Conservation (phyloP, 2,888 invertebrate species). For the Lasioglossum morio region DNA sequence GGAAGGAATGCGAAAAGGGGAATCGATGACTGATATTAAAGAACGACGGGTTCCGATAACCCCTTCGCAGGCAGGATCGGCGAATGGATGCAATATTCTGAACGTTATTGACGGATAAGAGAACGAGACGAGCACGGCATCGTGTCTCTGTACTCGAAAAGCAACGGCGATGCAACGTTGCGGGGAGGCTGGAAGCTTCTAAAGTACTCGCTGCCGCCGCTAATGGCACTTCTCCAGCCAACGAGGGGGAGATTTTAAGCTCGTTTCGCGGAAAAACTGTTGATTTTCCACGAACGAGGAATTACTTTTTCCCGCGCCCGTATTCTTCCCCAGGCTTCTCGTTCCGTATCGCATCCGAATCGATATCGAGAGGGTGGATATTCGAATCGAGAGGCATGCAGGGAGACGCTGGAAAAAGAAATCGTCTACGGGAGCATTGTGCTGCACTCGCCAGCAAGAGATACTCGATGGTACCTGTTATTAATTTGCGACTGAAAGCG, state of each 20-base stretch:
- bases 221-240: slow-evolving; percentile 78
- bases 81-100: slow-evolving; percentile 70
- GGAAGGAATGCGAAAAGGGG: not conserved
- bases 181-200: slow-evolving; percentile 76
- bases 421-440: not conserved
- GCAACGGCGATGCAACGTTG: slow-evolving; percentile 63
- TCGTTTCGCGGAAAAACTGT: slow-evolving; percentile 81
- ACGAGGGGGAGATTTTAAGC: slow-evolving; percentile 77
- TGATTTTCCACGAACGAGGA: slow-evolving; percentile 76
- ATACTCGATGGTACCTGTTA: not conserved
- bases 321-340: not conserved
- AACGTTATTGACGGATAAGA: slow-evolving; percentile 66
- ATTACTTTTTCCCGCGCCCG: slow-evolving; percentile 56
- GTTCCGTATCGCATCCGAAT: slow-evolving; percentile 17
- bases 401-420: slow-evolving; percentile 10
- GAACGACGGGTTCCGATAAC: slow-evolving; percentile 49
- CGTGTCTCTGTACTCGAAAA: slow-evolving; percentile 72
- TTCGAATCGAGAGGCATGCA: not conserved
- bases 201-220: slow-evolving; percentile 77
- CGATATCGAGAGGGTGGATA: slow-evolving; percentile 32
- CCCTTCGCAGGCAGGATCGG: slow-evolving; percentile 24
- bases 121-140: slow-evolving; percentile 66
- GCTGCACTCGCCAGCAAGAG: not conserved
- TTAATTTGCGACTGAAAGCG: not conserved
- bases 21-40: slow-evolving; percentile 50